Conservation (phyloP, 2,113 vertebrate genomes). For the Gopherus evgoodei region DNA sequence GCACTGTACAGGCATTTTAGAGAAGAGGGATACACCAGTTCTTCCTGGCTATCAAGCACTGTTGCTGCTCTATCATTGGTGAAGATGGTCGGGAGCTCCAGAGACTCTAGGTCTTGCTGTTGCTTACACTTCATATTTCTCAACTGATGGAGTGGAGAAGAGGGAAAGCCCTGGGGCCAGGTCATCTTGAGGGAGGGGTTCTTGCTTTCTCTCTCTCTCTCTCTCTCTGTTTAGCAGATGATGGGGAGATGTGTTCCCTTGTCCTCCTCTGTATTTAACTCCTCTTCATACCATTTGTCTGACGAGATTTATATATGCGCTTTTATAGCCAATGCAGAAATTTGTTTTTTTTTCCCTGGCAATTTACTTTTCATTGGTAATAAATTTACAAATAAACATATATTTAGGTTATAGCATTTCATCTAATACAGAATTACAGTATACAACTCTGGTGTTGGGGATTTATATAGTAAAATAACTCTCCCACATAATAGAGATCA, state of each 20-base stretch:
- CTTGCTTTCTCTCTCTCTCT: no score
- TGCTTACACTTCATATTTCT: fast-evolving
- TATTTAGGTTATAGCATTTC: neutral
- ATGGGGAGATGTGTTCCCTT: neutral
- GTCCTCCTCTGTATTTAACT: neutral
- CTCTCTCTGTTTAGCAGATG: neutral
- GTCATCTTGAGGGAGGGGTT: neutral
- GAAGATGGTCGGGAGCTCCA: neutral
- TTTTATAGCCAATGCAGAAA: neutral
- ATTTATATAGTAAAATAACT: neutral
- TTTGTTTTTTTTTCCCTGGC: neutral
- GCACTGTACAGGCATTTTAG: neutral
- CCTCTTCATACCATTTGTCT: neutral
- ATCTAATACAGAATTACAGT: neutral
- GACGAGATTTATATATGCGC: neutral
- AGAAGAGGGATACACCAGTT: neutral
- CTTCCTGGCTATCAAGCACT: neutral
- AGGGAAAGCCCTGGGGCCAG: neutral
- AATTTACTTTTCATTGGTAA: neutral
- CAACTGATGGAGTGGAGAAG: neutral
- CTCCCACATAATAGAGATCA: neutral
- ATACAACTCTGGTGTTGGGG: neutral
- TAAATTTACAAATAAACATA: neutral
- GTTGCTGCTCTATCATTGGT: neutral
- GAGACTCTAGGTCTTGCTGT: neutral